Evolutionary conservation across 2,888 invertebrate species (phyloP), one percentile per base, ranked within the genome.

Genomic region (Ernsta delagoae): DNA sequence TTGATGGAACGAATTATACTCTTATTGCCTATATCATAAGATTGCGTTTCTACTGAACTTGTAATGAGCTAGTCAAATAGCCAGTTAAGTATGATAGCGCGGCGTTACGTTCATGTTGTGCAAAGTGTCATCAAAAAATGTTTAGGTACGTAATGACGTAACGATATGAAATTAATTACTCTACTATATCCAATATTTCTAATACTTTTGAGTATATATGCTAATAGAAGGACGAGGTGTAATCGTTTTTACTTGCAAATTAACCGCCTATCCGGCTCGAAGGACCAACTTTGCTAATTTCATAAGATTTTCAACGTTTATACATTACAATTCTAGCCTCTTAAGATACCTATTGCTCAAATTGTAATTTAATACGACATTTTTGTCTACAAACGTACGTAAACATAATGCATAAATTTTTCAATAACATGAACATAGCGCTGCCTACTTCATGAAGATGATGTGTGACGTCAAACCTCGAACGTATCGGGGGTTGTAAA

Each of bases 1-100:
- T 31, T 39, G 39, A 24, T 39, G 16, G 11, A 54, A 31, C 31
- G 43, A 54, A 53, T 60, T 60, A 53, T 54, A 60, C 59, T 53
- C 12, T 56, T 53, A 50, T 59, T 9, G 9, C 2, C 12, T 66
- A n/a, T 53, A 45, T 31, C 41, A 60, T 60, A 66, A 60, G 34
- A 11, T 66, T 36, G 41, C 59, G 41, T 60, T 66, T 66, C 59
- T 34, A 59, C 36, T 34, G 59, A 60, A 67, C 61, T 67, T 67
- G 67, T 61, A 61, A 61, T 56, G 61, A 45, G 67, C 56, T 67
- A 67, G 67, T 67, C 61, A 61, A 4, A 54, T 54, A 67, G 60
- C 66, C 56, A 61, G 66, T 54, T 60, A 59, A 65, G 54, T 54
- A 63, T 31, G 39, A 43, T 64, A 34, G 45, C 7, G 34, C 9